Evolutionary conservation across 2,113 vertebrate genomes (phyloP).

Genomic region (Trochalopteron elliotii): DNA sequence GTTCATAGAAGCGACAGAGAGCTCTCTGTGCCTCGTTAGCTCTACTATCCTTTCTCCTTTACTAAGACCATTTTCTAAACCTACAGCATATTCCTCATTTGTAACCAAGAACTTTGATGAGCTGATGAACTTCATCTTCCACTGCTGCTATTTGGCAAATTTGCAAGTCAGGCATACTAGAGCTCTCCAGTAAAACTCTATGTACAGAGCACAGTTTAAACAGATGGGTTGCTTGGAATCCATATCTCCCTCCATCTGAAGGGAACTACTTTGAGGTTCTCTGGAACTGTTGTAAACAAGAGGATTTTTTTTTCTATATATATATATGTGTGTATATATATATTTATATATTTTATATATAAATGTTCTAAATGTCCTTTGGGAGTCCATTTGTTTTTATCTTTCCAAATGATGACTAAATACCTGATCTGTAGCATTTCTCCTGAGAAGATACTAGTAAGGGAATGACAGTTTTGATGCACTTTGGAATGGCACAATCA

Average conservation of each 20-base stretch:
- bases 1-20: slow-evolving; percentile 40
- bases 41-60: slow-evolving; percentile 33
- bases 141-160: slow-evolving; percentile 34
- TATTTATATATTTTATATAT: slow-evolving; percentile 65
- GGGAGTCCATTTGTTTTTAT: slow-evolving; percentile 74
- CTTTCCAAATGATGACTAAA: slow-evolving; percentile 77
- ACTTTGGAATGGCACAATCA: slow-evolving; percentile 87
- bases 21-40: slow-evolving; percentile 21
- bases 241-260: slow-evolving; percentile 65
- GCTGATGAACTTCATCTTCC: background rate
- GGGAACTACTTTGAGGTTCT: slow-evolving; percentile 77
- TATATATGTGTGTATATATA: slow-evolving; percentile 42
- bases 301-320: slow-evolving; percentile 53
- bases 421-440: slow-evolving; percentile 82
- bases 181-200: slow-evolving; percentile 61
- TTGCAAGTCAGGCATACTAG: slow-evolving; percentile 6
- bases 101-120: slow-evolving; percentile 35
- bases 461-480: slow-evolving; percentile 85
- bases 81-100: slow-evolving; percentile 35
- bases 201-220: slow-evolving; percentile 63
- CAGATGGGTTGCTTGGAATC: slow-evolving; percentile 74
- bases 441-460: slow-evolving; percentile 85
- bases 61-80: slow-evolving; percentile 1
- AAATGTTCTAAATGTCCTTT: slow-evolving; percentile 71
- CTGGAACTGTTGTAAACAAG: slow-evolving; percentile 83